Evolutionary conservation across 2,797 vertebrate species (phyloP).

Genomic region (Enteromius thamalakanensis): DNA sequence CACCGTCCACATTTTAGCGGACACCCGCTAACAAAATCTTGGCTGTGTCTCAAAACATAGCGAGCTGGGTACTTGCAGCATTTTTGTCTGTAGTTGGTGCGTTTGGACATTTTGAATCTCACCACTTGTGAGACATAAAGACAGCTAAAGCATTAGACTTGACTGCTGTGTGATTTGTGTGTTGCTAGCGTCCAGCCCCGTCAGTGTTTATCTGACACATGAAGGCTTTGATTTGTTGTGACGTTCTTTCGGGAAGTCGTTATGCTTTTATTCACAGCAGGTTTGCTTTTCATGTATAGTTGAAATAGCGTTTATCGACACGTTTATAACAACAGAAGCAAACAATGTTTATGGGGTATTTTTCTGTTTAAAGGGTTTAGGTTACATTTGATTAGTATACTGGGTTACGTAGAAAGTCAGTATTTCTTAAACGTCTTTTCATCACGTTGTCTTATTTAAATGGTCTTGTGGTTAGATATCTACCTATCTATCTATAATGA

Average conservation of each 20-base stretch:
- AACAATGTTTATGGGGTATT: no score
- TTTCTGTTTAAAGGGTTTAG: neutral
- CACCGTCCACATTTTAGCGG: neutral
- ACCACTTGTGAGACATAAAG: neutral
- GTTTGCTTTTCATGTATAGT: neutral
- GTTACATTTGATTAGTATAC: neutral
- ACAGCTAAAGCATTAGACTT: neutral
- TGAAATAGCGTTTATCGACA: neutral
- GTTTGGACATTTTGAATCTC: neutral
- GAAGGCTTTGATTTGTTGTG: slow-evolving; percentile 1
- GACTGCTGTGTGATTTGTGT: neutral
- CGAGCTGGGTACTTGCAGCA: neutral
- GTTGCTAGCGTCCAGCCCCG: neutral
- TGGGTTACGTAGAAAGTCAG: neutral
- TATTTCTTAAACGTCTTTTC: neutral
- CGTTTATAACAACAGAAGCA: no score
- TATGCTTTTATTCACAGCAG: neutral
- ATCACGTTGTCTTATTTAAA: neutral
- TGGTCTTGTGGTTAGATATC: neutral
- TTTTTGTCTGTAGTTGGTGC: neutral
- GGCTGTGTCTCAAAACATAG: slow-evolving; percentile 27
- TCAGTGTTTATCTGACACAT: neutral
- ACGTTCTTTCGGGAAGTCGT: neutral
- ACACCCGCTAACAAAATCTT: slow-evolving; percentile 34
- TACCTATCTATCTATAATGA: neutral